Evolutionary conservation across 2,797 vertebrate species (phyloP).

Genomic region (Geotrypetes seraphini): DNA sequence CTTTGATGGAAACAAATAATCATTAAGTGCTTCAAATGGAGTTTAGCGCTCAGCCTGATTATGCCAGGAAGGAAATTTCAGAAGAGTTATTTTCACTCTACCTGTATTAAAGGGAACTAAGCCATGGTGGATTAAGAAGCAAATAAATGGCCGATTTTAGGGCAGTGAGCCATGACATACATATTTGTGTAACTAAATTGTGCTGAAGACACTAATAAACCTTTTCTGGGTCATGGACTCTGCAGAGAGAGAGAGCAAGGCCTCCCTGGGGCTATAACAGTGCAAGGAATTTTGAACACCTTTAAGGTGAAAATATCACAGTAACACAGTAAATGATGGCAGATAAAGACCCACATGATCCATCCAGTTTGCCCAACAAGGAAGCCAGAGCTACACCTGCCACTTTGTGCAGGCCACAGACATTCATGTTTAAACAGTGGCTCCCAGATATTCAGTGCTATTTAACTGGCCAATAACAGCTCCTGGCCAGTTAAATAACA

Average conservation of each 20-base stretch:
- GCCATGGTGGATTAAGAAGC: conserved; percentile 10
- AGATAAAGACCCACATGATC: no score
- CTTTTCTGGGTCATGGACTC: conserved; percentile 4
- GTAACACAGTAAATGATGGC: no score
- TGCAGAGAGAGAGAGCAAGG: not conserved
- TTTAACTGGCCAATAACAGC: no score
- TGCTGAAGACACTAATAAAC: conserved; percentile 19
- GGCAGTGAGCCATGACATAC: conserved; percentile 17
- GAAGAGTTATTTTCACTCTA: conserved; percentile 2
- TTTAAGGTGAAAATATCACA: no score
- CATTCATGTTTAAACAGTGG: no score
- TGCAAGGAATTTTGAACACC: no score
- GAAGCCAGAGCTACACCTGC: no score
- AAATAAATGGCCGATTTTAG: conserved; percentile 20
- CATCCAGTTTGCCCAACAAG: no score
- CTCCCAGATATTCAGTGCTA: no score
- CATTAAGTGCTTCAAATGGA: conserved; percentile 19
- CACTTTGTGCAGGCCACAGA: no score
- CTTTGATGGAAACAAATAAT: conserved; percentile 10
- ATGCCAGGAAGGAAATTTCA: conserved; percentile 9
- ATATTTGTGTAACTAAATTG: conserved; percentile 22
- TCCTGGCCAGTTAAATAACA: no score
- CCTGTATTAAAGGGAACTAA: conserved; percentile 9
- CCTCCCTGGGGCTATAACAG: not conserved
- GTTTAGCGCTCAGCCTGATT: conserved; percentile 15